Base-by-base conservation (phyloP, 2,113 vertebrate species). In the Vidua chalybeata region DNA sequence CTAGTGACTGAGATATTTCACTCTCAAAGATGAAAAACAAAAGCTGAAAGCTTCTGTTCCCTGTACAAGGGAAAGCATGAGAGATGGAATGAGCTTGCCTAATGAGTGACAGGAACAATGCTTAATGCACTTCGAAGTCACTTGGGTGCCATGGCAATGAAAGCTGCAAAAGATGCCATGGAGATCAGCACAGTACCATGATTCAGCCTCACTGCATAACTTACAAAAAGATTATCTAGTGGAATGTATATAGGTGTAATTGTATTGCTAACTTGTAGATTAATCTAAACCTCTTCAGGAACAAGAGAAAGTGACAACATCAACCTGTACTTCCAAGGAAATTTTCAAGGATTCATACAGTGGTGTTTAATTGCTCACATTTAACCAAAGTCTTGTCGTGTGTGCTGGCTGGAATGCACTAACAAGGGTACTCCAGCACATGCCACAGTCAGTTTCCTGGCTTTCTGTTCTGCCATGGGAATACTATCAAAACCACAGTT, bases 141-240 rank as follows among this genome's bases (percentile, higher is more conserved):
- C 72, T 95, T 93, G 87, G 81, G 82, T 93, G 63, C 90, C 63
- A 86, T 91, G 84, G 84, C 90, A 88, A 91, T 96, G 71, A 83
- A 83, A 80, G 35, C 77, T 55, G 67, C 55, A 80, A 43, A 87
- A 45, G 78, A 62, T 91, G 39, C 72, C 35, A 3, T 30, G 37
- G 61, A 85, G 66, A 88, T 73, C 15, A 94, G 37, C 87, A 87
- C 35, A 43, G 33, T 22, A 16, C 31, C 59, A 11, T 94, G 93
- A 93, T 80, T 95, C 93, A 96, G 67, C 64, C 67, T 71, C 84
- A 19, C 87, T 59, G 52, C 92, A 86, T 91, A 90, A 63, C 66
- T 91, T 56, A 84, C 3, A 23, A 12, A 67, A 88, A 89, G 49
- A 54, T 94, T 89, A 66, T 27, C 52, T 27, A 35, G 23, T 39